These are phyloP conservation scores for Pachypanchax playfairii DNA, from an alignment of 2,113 vertebrate species.

Conservation along the genomic window DNA sequence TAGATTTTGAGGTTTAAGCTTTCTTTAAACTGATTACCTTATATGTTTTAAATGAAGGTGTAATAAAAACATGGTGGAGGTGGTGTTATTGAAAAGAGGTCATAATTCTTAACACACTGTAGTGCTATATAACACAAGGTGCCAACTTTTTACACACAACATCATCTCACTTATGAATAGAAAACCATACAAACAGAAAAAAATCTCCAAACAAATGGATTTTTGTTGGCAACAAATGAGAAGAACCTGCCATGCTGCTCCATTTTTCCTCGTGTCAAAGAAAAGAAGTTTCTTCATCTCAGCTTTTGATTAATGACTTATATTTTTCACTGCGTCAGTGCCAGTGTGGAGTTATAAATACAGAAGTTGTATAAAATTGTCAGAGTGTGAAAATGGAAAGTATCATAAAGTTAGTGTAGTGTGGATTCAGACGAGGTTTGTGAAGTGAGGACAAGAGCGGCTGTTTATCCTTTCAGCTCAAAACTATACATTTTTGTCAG, in stretches of 20 bases:
- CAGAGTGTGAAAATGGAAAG: conserved; percentile 59
- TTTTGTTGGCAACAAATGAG: conserved; percentile 38
- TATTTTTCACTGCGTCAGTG: conserved; percentile 26
- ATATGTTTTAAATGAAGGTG: conserved; percentile 6
- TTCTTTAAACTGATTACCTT: conserved; percentile 37
- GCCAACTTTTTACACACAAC: conserved; percentile 14
- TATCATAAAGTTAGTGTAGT: conserved; percentile 54
- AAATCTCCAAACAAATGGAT: conserved; percentile 26
- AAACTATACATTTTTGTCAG: conserved; percentile 27
- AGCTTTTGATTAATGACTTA: conserved; percentile 42
- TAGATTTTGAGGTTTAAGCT: conserved; percentile 3
- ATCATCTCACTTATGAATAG: not conserved
- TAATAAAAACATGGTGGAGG: not conserved
- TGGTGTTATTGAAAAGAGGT: not conserved
- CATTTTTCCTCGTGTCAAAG: conserved; percentile 23
- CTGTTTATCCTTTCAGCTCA: conserved; percentile 11
- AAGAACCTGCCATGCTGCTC: conserved; percentile 1
- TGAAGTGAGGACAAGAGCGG: conserved; percentile 27
- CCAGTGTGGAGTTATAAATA: conserved; percentile 34
- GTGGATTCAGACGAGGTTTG: conserved; percentile 19
- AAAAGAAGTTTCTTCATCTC: conserved; percentile 31
- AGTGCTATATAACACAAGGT: conserved; percentile 3
- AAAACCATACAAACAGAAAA: not conserved
- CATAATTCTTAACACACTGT: conserved; percentile 15
- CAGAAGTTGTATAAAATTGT: conserved; percentile 40